Evolutionary conservation across 2,888 invertebrate genomes (phyloP).

Genomic region (Nemotelus nigrinus): DNA sequence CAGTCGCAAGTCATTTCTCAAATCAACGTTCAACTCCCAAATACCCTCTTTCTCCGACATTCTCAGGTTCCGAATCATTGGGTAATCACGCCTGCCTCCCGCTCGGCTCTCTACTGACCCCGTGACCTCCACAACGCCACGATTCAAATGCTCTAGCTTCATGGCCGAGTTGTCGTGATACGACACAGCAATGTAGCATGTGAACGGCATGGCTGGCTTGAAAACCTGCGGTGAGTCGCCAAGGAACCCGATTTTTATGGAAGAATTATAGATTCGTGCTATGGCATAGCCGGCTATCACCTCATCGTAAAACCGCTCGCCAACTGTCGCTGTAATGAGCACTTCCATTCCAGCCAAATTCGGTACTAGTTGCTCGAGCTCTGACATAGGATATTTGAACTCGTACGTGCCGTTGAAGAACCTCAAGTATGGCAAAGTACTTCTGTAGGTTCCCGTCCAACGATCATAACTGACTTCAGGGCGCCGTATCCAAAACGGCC

Average conservation of each 20-base stretch:
- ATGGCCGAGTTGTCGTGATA: constrained; percentile 91
- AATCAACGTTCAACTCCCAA: constrained; percentile 85
- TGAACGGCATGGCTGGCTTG: constrained; percentile 93
- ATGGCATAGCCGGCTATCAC: constrained; percentile 84
- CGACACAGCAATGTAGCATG: constrained; percentile 85
- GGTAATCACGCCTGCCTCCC: constrained; percentile 74
- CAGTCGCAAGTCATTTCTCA: constrained; percentile 70
- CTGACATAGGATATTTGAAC: constrained; percentile 86
- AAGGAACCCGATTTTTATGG: constrained; percentile 82
- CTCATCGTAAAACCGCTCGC: constrained; percentile 87
- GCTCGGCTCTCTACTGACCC: constrained; percentile 71
- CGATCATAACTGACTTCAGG: constrained; percentile 66
- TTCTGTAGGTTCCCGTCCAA: constrained; percentile 65
- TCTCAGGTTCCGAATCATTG: constrained; percentile 68
- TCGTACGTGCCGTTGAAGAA: constrained; percentile 89
- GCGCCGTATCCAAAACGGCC: constrained; percentile 82
- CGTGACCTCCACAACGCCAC: constrained; percentile 74
- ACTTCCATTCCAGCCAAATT: constrained; percentile 82
- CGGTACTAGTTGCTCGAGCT: constrained; percentile 70
- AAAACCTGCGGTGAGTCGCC: constrained; percentile 94
- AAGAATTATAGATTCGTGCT: constrained; percentile 88
- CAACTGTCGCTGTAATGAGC: constrained; percentile 84
- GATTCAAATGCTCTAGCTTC: constrained; percentile 70
- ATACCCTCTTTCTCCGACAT: constrained; percentile 78
- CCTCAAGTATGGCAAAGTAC: constrained; percentile 75